phyloP scores from a whole-genome alignment of 2,888 invertebrate genomes.

The Cephus nigrinus region DNA sequence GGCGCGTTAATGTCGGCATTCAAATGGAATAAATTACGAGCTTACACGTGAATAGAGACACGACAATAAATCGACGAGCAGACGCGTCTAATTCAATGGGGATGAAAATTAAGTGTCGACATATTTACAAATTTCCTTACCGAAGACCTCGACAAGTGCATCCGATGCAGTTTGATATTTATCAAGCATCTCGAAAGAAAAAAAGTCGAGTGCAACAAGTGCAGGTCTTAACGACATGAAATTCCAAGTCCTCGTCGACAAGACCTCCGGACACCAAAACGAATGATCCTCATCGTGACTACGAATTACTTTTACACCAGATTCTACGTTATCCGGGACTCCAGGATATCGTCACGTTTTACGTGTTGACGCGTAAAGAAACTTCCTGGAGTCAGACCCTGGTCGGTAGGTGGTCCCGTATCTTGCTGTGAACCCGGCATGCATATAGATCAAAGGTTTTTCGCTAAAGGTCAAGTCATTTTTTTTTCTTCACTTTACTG shows the following conservation, averaged over 20 bases:
- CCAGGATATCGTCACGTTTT: conserved; percentile 44
- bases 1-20: background rate
- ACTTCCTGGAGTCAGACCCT: conserved; percentile 25
- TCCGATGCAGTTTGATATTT: background rate
- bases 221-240: background rate
- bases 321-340: conserved; percentile 24
- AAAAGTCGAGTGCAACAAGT: background rate
- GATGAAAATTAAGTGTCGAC: background rate
- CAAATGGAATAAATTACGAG: background rate
- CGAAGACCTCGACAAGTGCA: background rate
- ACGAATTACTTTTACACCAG: conserved; percentile 21
- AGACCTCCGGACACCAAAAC: conserved; percentile 9
- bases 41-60: background rate
- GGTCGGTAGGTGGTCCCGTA: conserved; percentile 17
- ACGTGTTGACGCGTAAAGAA: conserved; percentile 30
- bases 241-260: background rate
- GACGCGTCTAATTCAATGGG: background rate
- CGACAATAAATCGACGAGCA: background rate
- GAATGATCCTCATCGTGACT: conserved; percentile 18
- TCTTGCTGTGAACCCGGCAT: background rate
- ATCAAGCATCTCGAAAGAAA: background rate
- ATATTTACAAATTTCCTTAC: background rate
- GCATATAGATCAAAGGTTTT: background rate
- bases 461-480: background rate
- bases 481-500: background rate